phyloP scores from a whole-genome alignment of 2,797 vertebrate genomes.

The Tiaroga cobitis region DNA sequence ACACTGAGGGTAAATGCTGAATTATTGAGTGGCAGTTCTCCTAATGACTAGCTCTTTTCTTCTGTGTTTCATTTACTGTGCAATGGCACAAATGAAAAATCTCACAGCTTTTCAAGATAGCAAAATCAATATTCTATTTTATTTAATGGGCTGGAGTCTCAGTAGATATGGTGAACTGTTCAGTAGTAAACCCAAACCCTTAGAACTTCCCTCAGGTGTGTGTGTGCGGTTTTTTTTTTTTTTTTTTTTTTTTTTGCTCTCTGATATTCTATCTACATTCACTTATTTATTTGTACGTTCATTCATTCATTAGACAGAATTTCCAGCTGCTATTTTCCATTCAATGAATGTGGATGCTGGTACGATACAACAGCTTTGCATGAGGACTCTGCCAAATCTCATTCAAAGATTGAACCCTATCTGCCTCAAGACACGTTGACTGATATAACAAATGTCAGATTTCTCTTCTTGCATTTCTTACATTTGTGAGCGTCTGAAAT shows the following conservation, averaged over 20 bases:
- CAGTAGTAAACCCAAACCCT: conserved; percentile 70
- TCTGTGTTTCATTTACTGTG: conserved; percentile 70
- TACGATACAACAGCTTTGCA: not conserved
- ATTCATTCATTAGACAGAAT: not conserved
- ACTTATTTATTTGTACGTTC: conserved; percentile 12
- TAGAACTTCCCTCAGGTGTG: not conserved
- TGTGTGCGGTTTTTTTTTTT: too few relatives aligned
- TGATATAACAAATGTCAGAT: not conserved
- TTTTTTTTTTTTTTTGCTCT: not conserved
- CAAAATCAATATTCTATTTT: conserved; percentile 87
- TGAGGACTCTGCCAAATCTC: not conserved
- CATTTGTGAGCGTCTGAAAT: not conserved
- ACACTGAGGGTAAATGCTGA: conserved; percentile 67
- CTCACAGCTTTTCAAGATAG: conserved; percentile 77
- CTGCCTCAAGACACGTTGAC: not conserved
- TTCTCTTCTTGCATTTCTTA: not conserved
- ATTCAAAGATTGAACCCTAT: not conserved
- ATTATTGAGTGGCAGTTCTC: conserved; percentile 71
- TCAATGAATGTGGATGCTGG: too few relatives aligned
- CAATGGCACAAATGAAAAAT: conserved; percentile 77
- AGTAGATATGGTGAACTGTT: conserved; percentile 80
- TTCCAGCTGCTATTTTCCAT: not conserved
- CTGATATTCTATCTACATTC: not conserved
- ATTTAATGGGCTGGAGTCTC: conserved; percentile 84
- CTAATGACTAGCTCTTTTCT: conserved; percentile 82